phyloP scores from a whole-genome alignment of 2,113 vertebrate genomes.

The Leucoraja erinaceus region DNA sequence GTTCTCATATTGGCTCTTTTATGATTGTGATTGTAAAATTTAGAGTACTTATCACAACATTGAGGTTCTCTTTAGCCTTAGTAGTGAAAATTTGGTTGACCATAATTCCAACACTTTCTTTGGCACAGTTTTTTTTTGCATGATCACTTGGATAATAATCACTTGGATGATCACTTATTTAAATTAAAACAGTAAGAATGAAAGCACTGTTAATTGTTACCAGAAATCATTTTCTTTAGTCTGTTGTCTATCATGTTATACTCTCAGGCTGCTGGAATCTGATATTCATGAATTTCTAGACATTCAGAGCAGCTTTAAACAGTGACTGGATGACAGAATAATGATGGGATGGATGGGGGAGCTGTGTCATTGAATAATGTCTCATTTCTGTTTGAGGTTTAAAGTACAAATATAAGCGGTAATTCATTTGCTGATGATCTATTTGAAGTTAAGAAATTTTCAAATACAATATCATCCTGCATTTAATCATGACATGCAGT shows the following conservation, averaged over 20 bases:
- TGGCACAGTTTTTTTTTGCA: slow-evolving; percentile 15
- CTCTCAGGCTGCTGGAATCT: neutral
- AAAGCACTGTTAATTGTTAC: neutral
- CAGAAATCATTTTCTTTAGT: neutral
- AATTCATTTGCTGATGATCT: neutral
- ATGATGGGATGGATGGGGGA: neutral
- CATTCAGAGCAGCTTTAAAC: neutral
- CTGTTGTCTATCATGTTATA: neutral
- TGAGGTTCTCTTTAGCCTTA: neutral
- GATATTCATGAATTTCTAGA: neutral
- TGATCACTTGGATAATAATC: neutral
- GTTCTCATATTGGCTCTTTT: neutral
- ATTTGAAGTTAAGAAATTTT: neutral
- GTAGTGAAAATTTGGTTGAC: slow-evolving; percentile 13
- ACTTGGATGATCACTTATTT: neutral
- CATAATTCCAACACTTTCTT: slow-evolving; percentile 8
- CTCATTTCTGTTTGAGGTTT: neutral
- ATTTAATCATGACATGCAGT: neutral
- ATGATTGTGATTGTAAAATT: neutral
- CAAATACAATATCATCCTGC: neutral
- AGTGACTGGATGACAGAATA: neutral
- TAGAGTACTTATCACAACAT: neutral
- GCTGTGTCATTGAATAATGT: neutral
- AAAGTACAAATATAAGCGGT: too few relatives aligned
- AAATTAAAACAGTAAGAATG: neutral